Evolutionary conservation across 2,888 invertebrate species (phyloP), one percentile per base, ranked within the genome.

Genomic region (Petrolisthes manimaculis): DNA sequence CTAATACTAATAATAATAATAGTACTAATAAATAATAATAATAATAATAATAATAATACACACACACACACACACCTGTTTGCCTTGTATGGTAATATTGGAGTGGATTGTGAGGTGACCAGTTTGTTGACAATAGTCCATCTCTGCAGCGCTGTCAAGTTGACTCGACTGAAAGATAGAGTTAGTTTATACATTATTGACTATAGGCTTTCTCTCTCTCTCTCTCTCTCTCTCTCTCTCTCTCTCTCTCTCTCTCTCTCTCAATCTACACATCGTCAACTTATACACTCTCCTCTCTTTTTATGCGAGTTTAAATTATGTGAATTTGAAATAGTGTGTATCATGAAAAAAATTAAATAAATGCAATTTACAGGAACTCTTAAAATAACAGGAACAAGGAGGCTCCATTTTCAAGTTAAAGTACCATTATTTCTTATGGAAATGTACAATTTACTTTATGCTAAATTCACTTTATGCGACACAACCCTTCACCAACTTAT

Each of bases 81-180:
- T 71, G 5, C n/a, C 5, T 6, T n/a, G 51, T 0, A 79, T 24
- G 51, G 79, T 79, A 18, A 54, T 54, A n/a, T 54, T 79, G 54
- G 55, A 79, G 14, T 53, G 51, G n/a, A n/a, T n/a, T 5, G 8
- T 5, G 9, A 71, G 8, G n/a, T 71, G 71, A n/a, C 71, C 71
- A 71, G 71, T 18, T n/a, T 12, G 5, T 5, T n/a, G n/a, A 12
- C 5, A 18, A n/a, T 71, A 71, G 71, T 18, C n/a, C 71, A 71
- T 6, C 5, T 8, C n/a, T n/a, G 5, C 71, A 18, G 5, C n/a
- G n/a, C 71, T 71, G 18, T 71, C 71, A 12, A 71, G 71, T 71
- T 71, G 71, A 71, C 71, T 71, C 71, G n/a, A 71, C 71, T 71
- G 71, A 18, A 6, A n/a, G n/a, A n/a, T n/a, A n/a, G n/a, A n/a